phyloP scores from a whole-genome alignment of 2,797 vertebrate genomes.

The Bradypodion ventrale region DNA sequence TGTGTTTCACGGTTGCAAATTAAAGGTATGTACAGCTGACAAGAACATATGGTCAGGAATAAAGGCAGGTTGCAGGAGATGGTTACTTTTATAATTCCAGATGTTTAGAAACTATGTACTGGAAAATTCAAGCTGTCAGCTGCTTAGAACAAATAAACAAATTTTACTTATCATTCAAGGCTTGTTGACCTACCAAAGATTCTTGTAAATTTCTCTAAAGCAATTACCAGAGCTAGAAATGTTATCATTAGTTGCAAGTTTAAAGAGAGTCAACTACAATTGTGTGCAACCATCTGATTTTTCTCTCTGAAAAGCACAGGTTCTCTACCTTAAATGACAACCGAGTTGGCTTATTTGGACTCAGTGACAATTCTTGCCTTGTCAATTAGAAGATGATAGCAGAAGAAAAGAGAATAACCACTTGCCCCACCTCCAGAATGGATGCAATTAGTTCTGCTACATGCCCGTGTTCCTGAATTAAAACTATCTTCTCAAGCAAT shows the following conservation, averaged over 20 bases:
- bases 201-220: slow-evolving; percentile 26
- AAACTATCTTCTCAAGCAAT: too few species aligned
- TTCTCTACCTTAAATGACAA: slow-evolving; percentile 51
- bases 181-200: slow-evolving; percentile 23
- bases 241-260: slow-evolving; percentile 39
- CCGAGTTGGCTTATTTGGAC: slow-evolving; percentile 57
- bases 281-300: slow-evolving; percentile 51
- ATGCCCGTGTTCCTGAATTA: too few species aligned
- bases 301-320: slow-evolving; percentile 56
- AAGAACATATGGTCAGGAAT: background rate
- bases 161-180: slow-evolving; percentile 25
- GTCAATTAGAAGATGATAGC: slow-evolving; percentile 7
- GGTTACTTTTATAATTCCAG: slow-evolving; percentile 12
- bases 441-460: background rate
- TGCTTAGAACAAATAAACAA: slow-evolving; percentile 5
- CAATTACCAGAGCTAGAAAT: slow-evolving; percentile 12
- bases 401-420: slow-evolving; percentile 45
- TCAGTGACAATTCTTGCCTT: background rate
- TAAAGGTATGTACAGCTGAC: background rate
- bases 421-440: background rate
- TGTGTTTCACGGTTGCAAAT: background rate
- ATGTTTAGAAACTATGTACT: slow-evolving; percentile 14
- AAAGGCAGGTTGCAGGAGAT: background rate
- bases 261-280: slow-evolving; percentile 48
- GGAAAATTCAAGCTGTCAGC: slow-evolving; percentile 15